Conservation (phyloP, 2,888 invertebrate species). For the Tetheella fluctuosa region DNA sequence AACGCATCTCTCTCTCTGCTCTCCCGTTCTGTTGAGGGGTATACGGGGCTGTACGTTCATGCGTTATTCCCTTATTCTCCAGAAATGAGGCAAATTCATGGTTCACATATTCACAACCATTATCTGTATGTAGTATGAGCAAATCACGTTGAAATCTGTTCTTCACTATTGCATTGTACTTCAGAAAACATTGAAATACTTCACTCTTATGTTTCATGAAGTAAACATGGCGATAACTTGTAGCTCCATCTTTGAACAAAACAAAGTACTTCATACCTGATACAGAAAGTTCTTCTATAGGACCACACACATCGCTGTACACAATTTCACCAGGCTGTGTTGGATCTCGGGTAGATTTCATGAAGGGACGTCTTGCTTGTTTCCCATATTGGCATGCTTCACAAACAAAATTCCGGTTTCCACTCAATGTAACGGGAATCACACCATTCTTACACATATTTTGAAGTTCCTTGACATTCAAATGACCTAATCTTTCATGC, state of each 20-base stretch:
- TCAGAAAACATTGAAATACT: slow-evolving; percentile 22
- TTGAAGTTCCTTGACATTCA: too few relatives aligned
- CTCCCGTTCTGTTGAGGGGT: slow-evolving; percentile 46
- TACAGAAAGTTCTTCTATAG: slow-evolving; percentile 23
- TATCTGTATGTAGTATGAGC: slow-evolving; percentile 24
- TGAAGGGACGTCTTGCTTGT: too few relatives aligned
- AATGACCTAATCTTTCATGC: too few relatives aligned
- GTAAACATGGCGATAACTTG: slow-evolving; percentile 21
- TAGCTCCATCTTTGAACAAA: slow-evolving; percentile 29
- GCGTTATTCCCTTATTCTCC: slow-evolving; percentile 32
- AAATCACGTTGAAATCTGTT: slow-evolving; percentile 25
- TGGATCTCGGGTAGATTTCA: too few relatives aligned
- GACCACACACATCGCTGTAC: slow-evolving; percentile 31
- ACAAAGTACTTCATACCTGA: slow-evolving; percentile 30
- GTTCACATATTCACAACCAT: slow-evolving; percentile 28
- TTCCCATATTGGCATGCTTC: too few relatives aligned
- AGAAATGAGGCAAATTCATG: slow-evolving; percentile 26
- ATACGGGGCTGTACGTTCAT: slow-evolving; percentile 42
- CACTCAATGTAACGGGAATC: too few relatives aligned
- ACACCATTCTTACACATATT: too few relatives aligned
- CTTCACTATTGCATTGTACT: slow-evolving; percentile 26
- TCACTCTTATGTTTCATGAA: slow-evolving; percentile 31
- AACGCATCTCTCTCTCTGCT: slow-evolving; percentile 44
- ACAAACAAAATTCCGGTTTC: too few relatives aligned
- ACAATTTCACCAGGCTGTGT: too few relatives aligned